A percentile compares a stretch with the other conserved stretches of the same genome.
Conservation (phyloP, 1,140 invertebrate species). For the Melanaphis sacchari region DNA sequence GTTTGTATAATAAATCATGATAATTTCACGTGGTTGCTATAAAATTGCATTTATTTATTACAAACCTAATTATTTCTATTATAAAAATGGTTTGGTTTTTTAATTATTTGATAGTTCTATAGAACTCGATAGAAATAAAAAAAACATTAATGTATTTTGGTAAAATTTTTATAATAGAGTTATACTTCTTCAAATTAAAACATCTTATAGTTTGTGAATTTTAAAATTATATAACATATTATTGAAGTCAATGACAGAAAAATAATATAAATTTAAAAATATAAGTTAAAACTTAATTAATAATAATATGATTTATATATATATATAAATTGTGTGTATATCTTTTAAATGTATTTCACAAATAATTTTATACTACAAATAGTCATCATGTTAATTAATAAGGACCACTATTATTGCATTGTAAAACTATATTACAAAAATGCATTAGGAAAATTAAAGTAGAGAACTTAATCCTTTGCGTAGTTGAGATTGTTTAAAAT, state of each 20-base stretch:
- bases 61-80: no score
- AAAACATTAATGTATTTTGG: no score
- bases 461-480: not conserved
- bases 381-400: not conserved
- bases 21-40: no score
- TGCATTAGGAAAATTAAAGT: not conserved
- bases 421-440: not conserved
- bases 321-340: no score
- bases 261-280: not conserved
- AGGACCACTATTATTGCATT: not conserved
- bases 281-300: not conserved
- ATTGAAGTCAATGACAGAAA: not conserved
- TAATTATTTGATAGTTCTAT: not conserved
- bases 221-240: not conserved
- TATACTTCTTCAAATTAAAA: not conserved
- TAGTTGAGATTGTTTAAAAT: constrained; percentile 6
- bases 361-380: not conserved
- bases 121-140: not conserved
- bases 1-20: no score
- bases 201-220: not conserved
- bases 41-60: no score
- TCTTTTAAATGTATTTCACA: not conserved
- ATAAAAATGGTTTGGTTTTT: not conserved
- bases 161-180: not conserved
- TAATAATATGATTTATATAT: no score